A percentile compares a stretch with the other conserved stretches of the same genome.
Evolutionary conservation across 2,113 vertebrate genomes (phyloP).

Genomic region (Myrmecobius fasciatus): DNA sequence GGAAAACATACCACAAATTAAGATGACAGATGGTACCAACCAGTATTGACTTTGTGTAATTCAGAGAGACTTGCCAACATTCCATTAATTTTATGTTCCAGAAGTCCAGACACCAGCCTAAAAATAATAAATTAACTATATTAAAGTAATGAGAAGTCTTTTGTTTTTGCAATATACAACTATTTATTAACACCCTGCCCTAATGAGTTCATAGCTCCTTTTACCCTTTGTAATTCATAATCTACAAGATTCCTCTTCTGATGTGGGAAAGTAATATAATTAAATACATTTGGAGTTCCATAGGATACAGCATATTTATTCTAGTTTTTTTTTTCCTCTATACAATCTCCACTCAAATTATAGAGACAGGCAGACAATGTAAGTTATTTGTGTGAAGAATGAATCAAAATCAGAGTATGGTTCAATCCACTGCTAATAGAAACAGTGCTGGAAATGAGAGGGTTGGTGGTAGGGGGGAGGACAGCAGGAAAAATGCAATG

Average conservation of each 20-base stretch:
- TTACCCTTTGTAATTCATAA: slow-evolving; percentile 5
- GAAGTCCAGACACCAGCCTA: slow-evolving; percentile 54
- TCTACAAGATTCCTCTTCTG: neutral
- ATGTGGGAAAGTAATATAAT: slow-evolving; percentile 7
- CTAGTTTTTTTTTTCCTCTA: neutral
- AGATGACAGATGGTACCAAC: slow-evolving; percentile 63
- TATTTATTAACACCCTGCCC: neutral
- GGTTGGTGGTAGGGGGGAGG: neutral
- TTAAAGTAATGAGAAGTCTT: slow-evolving; percentile 48
- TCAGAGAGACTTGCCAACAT: slow-evolving; percentile 60
- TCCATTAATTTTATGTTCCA: slow-evolving; percentile 67
- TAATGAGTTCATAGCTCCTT: neutral
- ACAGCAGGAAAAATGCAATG: neutral
- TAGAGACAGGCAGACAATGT: neutral
- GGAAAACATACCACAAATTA: slow-evolving; percentile 51
- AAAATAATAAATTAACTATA: slow-evolving; percentile 68
- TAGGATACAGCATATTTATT: slow-evolving; percentile 8
- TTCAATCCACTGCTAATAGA: neutral
- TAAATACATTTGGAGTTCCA: slow-evolving; percentile 33
- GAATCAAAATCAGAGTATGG: neutral
- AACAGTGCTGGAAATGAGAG: neutral
- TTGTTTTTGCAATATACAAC: slow-evolving; percentile 37
- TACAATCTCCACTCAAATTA: slow-evolving; percentile 8
- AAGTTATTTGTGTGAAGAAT: slow-evolving; percentile 1
- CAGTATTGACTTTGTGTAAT: slow-evolving; percentile 53